Evolutionary conservation across 2,113 vertebrate species (phyloP).

Genomic region (Poeciliopsis occidentalis): DNA sequence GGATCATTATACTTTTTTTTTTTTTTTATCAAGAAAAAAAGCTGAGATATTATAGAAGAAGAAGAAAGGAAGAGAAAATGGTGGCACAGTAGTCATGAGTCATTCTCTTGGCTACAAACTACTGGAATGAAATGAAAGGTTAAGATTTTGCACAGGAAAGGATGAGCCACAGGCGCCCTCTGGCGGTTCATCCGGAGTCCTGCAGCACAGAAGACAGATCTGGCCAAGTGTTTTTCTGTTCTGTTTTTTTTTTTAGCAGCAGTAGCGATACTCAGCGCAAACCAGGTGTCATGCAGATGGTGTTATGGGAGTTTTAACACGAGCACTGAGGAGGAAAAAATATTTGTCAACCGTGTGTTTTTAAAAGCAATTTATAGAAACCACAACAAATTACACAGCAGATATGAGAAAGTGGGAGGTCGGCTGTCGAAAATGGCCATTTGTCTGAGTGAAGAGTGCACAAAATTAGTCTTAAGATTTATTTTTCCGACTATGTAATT

Average conservation of each 20-base stretch:
- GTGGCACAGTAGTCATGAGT: conserved; percentile 64
- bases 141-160: not conserved
- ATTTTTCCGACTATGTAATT: not conserved
- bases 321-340: not conserved
- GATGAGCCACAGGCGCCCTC: conserved; percentile 35
- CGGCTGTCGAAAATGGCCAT: not conserved
- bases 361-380: not conserved
- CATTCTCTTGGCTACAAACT: conserved; percentile 66
- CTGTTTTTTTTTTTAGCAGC: not conserved
- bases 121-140: conserved; percentile 52
- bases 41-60: conserved; percentile 42
- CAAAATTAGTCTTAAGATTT: not conserved
- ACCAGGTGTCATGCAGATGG: not conserved
- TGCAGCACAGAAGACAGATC: not conserved
- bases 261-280: not conserved
- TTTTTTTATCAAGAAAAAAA: conserved; percentile 53
- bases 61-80: conserved; percentile 40
- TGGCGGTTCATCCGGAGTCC: conserved; percentile 24
- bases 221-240: too few relatives aligned
- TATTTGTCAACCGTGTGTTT: not conserved
- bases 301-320: not conserved
- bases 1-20: conserved; percentile 48
- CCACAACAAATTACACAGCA: not conserved
- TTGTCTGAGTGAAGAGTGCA: not conserved
- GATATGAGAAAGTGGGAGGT: not conserved